Percentiles rank a stretch among this genome's conserved stretches.
Evolutionary conservation across 2,888 invertebrate genomes (phyloP).

Genomic region (Phrixothrix hirtus): DNA sequence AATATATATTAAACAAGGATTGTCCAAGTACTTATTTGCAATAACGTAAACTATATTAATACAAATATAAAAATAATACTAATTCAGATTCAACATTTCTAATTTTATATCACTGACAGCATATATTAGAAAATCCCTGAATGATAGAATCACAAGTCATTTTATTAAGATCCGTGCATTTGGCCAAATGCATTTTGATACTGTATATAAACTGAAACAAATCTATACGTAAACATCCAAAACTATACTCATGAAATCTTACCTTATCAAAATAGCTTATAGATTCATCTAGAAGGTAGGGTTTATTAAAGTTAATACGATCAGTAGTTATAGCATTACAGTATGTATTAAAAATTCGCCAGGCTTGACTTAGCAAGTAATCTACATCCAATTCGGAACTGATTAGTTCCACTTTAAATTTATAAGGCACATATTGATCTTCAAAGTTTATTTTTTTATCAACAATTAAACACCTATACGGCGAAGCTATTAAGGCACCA

Average conservation of each 20-base stretch:
- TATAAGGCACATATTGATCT: slow-evolving; percentile 58
- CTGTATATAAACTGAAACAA: slow-evolving; percentile 61
- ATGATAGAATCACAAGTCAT: slow-evolving; percentile 49
- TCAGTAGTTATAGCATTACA: slow-evolving; percentile 39
- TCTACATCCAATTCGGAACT: slow-evolving; percentile 50
- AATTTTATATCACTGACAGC: too few relatives aligned
- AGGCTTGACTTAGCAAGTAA: slow-evolving; percentile 53
- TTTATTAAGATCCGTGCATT: slow-evolving; percentile 47
- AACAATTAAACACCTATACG: slow-evolving; percentile 63
- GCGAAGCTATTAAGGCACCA: slow-evolving; percentile 59
- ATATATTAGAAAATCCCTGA: slow-evolving; percentile 39
- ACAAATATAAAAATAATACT: too few relatives aligned
- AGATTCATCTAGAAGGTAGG: slow-evolving; percentile 59
- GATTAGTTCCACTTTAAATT: slow-evolving; percentile 58
- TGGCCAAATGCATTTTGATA: slow-evolving; percentile 59
- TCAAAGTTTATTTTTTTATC: slow-evolving; percentile 49
- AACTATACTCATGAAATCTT: slow-evolving; percentile 15
- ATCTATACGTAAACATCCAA: slow-evolving; percentile 1
- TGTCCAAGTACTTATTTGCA: too few relatives aligned
- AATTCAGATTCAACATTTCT: too few relatives aligned
- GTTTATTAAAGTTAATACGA: slow-evolving; percentile 51
- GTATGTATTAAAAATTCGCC: slow-evolving; percentile 45
- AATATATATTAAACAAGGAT: too few relatives aligned
- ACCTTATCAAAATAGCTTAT: slow-evolving; percentile 64
- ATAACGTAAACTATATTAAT: too few relatives aligned